Percentiles rank a stretch among this genome's conserved stretches.
phyloP scores from a whole-genome alignment of 2,888 invertebrate species.

The Eupeodes latifasciatus region DNA sequence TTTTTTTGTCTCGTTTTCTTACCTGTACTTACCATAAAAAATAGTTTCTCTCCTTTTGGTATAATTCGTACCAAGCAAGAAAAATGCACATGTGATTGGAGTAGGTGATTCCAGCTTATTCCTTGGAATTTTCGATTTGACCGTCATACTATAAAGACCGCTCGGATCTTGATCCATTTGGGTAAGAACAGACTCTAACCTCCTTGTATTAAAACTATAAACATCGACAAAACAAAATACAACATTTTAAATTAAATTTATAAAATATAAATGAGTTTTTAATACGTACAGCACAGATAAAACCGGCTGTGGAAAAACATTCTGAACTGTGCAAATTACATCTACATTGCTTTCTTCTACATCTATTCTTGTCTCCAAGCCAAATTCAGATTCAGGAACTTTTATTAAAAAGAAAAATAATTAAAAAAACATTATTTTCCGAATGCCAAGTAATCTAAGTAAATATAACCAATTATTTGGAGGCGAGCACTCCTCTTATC shows the following conservation, averaged over 20 bases:
- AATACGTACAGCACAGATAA: slow-evolving; percentile 82
- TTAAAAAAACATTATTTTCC: neutral
- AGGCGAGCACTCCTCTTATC: slow-evolving; percentile 83
- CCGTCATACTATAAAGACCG: slow-evolving; percentile 83
- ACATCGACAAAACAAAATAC: neutral
- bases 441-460: slow-evolving; percentile 76
- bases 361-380: slow-evolving; percentile 83
- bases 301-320: slow-evolving; percentile 83
- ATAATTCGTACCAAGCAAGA: slow-evolving; percentile 84
- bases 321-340: slow-evolving; percentile 83
- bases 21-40: slow-evolving; percentile 84
- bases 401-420: slow-evolving; percentile 2
- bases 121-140: slow-evolving; percentile 83
- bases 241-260: too few species aligned
- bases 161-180: slow-evolving; percentile 83
- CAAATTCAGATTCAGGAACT: slow-evolving; percentile 84
- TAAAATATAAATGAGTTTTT: too few species aligned
- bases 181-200: slow-evolving; percentile 82
- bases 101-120: slow-evolving; percentile 84
- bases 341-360: slow-evolving; percentile 82
- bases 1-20: slow-evolving; percentile 75
- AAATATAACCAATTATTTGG: slow-evolving; percentile 83
- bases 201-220: slow-evolving; percentile 81
- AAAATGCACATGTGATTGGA: slow-evolving; percentile 84
- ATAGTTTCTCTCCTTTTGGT: slow-evolving; percentile 84